These are phyloP conservation scores for Neoitamus cyanurus DNA, from an alignment of 2,888 invertebrate genomes.

Conservation along the genomic window DNA sequence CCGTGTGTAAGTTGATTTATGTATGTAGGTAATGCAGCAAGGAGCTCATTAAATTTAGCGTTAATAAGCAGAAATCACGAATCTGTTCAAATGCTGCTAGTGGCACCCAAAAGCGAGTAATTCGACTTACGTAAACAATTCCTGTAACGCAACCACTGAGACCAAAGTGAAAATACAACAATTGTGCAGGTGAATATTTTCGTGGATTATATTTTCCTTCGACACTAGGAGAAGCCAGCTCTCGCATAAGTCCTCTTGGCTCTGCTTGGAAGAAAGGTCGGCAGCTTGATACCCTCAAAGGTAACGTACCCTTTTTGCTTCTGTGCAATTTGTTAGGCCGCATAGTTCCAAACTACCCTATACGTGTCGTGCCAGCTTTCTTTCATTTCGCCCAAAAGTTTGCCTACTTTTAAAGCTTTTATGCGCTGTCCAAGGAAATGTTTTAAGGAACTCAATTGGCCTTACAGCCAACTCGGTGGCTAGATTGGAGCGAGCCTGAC, in stretches of 20 bases:
- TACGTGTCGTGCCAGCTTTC: not conserved
- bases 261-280: not conserved
- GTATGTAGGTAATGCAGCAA: conserved; percentile 20
- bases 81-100: not conserved
- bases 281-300: not conserved
- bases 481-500: not conserved
- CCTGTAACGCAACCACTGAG: not conserved
- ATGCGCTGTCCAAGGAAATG: not conserved
- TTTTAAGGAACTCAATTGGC: conserved; percentile 8
- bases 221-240: not conserved
- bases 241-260: not conserved
- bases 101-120: not conserved
- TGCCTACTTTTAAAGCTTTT: conserved; percentile 27
- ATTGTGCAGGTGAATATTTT: conserved; percentile 11
- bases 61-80: conserved; percentile 23
- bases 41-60: conserved; percentile 24
- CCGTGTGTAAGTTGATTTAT: conserved; percentile 18
- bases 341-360: not conserved
- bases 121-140: conserved; percentile 11
- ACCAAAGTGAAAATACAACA: conserved; percentile 18
- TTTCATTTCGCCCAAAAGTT: conserved; percentile 9
- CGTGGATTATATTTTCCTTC: not conserved
- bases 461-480: not conserved
- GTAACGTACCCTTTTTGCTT: not conserved
- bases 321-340: not conserved